These are phyloP conservation scores for Protobothrops flavoviridis DNA, from an alignment of 2,113 vertebrate species.

Conservation along the genomic window DNA sequence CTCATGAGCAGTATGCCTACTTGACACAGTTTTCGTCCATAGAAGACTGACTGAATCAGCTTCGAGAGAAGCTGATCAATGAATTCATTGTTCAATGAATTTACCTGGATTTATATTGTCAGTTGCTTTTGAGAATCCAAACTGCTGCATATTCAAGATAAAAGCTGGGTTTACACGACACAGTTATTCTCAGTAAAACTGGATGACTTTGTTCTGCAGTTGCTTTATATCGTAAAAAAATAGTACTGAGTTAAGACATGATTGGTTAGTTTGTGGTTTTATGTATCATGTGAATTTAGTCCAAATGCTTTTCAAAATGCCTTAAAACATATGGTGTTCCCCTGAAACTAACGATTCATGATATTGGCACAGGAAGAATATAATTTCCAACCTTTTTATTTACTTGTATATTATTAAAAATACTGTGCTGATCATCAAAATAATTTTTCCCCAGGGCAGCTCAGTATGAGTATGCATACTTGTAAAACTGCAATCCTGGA, in stretches of 20 bases:
- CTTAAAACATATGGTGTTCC: neutral
- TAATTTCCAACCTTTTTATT: neutral
- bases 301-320: neutral
- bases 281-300: neutral
- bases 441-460: neutral
- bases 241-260: neutral
- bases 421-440: neutral
- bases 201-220: neutral
- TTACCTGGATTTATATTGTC: neutral
- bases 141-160: neutral
- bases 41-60: neutral
- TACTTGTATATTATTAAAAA: neutral
- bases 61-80: neutral
- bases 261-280: neutral
- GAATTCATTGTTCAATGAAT: neutral
- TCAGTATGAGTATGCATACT: neutral
- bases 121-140: neutral
- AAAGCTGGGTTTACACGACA: neutral
- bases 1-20: neutral
- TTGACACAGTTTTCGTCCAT: neutral
- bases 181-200: neutral
- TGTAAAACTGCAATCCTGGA: neutral
- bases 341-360: neutral
- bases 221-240: neutral
- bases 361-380: neutral